Percentiles rank a stretch among this genome's conserved stretches.
These are phyloP conservation scores for Melanostoma mellinum DNA, from an alignment of 2,888 invertebrate genomes.

Conservation along the genomic window DNA sequence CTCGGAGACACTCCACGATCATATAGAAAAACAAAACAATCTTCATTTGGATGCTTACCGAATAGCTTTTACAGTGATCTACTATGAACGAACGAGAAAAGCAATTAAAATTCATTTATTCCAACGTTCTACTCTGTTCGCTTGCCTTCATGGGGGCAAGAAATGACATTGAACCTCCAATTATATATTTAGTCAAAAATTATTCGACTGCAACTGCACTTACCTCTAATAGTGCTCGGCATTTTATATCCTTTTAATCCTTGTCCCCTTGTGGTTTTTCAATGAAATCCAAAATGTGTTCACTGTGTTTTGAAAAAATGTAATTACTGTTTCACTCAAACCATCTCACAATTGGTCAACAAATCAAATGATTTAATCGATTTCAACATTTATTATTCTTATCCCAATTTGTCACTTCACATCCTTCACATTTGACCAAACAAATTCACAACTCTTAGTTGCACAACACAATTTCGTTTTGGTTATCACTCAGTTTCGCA, in stretches of 20 bases:
- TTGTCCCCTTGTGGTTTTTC: neutral
- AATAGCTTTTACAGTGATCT: too few relatives aligned
- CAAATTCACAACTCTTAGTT: too few relatives aligned
- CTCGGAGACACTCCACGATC: too few relatives aligned
- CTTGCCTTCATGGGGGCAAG: too few relatives aligned
- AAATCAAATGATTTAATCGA: too few relatives aligned
- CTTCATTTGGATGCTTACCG: too few relatives aligned
- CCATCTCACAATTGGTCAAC: slow-evolving; percentile 57
- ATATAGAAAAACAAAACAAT: too few relatives aligned
- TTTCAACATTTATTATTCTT: neutral
- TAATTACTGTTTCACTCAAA: slow-evolving; percentile 36
- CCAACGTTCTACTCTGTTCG: too few relatives aligned
- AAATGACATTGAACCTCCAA: too few relatives aligned
- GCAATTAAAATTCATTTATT: too few relatives aligned
- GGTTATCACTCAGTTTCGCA: neutral
- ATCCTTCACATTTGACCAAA: neutral
- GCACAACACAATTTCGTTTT: neutral
- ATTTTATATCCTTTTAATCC: slow-evolving; percentile 74
- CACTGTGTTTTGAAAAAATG: slow-evolving; percentile 52
- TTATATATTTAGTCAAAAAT: too few relatives aligned
- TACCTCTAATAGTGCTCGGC: slow-evolving; percentile 81
- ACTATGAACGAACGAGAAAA: too few relatives aligned
- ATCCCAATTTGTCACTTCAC: neutral
- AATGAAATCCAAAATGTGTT: slow-evolving; percentile 41
- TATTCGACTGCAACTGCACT: slow-evolving; percentile 66